Evolutionary conservation across 2,888 invertebrate species (phyloP), one percentile per base, ranked within the genome.

Genomic region (Rhagium mordax): DNA sequence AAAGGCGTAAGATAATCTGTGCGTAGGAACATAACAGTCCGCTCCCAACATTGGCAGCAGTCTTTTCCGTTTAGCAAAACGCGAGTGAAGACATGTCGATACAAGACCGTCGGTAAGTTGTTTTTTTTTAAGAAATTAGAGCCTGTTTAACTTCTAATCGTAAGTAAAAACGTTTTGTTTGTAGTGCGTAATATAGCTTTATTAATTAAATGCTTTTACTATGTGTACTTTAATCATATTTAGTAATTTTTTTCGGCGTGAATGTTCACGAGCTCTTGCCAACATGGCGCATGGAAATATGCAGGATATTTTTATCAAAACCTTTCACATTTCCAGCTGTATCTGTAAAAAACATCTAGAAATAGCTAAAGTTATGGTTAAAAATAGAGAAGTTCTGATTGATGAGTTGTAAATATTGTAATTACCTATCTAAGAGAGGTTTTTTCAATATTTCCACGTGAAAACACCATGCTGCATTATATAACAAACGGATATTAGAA

Each of bases 61-160:
- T 85, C 87, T 90, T 94, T 94, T 93, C 92, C 92, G 92, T 92
- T 92, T 91, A 91, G 91, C 92, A 74, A 79, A 92, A 91, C 91
- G 91, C 91, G 91, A 92, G 92, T 92, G 91, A 71, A 91, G 94
- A 93, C 93, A 94, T 94, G 94, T 94, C 94, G 77, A 90, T 93
- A 91, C 92, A 91, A 89, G 94, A 94, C 90, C 91, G 93, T 92
- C 93, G 94, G 94, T 94, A 93, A 94, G 93, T 91, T 87, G 83
- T 83, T 81, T 83, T 85, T 85, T 89, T 88, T 73, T 29, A 70
- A 51, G 51, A 66, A 78, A 75, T 67, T 76, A 72, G 41, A 15
- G 13, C 48, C 16, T 75, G 76, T 77, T 76, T 72, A 72, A 75
- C 69, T 41, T 29, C 64, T 55, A 75, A 75, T 74, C 67, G 71